Percentiles rank a stretch among this genome's conserved stretches.
Conservation (phyloP, 2,113 vertebrate species). For the Passer domesticus region DNA sequence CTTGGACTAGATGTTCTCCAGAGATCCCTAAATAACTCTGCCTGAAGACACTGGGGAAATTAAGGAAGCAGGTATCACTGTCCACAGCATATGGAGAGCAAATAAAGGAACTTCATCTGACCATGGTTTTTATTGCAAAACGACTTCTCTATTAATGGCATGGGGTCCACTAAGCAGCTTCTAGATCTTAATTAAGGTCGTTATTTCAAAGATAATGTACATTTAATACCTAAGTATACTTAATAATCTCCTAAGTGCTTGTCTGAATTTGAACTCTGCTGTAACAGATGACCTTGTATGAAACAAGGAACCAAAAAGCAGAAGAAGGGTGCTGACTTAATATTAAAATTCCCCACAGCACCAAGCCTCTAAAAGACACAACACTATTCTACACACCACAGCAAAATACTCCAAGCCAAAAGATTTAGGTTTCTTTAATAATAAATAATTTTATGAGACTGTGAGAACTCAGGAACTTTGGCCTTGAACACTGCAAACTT, state of each 20-base stretch:
- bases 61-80: background rate
- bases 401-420: background rate
- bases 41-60: background rate
- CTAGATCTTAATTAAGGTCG: background rate
- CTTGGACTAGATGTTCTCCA: background rate
- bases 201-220: constrained; percentile 7
- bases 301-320: background rate
- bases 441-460: background rate
- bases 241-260: background rate
- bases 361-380: background rate
- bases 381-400: background rate
- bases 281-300: background rate
- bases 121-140: background rate
- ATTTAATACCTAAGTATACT: background rate
- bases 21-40: background rate
- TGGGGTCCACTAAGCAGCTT: background rate
- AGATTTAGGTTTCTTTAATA: background rate
- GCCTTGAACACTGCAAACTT: background rate
- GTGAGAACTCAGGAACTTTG: background rate
- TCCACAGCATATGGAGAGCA: background rate
- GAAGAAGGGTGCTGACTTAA: background rate
- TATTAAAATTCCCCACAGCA: background rate
- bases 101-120: background rate
- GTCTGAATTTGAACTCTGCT: background rate
- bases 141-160: background rate